Percentiles rank a stretch among this genome's conserved stretches.
These are phyloP conservation scores for Aphrophora alni DNA, from an alignment of 2,888 invertebrate genomes.

Conservation along the genomic window DNA sequence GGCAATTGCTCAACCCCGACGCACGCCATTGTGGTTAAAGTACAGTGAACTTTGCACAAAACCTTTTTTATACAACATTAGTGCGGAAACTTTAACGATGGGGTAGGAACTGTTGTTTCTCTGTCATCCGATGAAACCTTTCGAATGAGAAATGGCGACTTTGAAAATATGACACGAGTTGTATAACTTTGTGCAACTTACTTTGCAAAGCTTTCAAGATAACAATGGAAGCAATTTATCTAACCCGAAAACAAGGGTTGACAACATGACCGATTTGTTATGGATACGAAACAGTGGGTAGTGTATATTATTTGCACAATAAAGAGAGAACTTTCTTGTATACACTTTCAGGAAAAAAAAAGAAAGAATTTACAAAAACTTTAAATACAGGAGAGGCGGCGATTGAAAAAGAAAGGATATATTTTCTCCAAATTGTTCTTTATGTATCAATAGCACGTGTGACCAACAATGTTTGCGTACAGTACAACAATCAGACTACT, in stretches of 20 bases:
- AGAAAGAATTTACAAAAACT: no score
- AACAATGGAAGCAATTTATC: neutral
- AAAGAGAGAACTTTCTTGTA: no score
- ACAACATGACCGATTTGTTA: neutral
- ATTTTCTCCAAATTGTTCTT: no score
- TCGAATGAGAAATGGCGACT: no score
- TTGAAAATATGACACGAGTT: neutral
- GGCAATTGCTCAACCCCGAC: neutral
- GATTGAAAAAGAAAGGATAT: no score
- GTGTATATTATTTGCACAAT: neutral
- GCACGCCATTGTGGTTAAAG: neutral
- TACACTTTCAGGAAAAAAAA: no score
- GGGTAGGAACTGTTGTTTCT: neutral
- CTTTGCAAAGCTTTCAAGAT: neutral
- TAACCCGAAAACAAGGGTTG: constrained; percentile 2
- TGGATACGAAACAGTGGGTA: neutral
- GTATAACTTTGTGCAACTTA: neutral
- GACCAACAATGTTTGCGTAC: no score
- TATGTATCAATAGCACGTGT: no score
- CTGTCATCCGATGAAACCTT: no score
- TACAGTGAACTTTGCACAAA: neutral
- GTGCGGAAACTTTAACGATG: neutral
- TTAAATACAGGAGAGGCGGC: no score
- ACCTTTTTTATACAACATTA: neutral
- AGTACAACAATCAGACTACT: no score